phyloP scores from a whole-genome alignment of 2,797 vertebrate genomes.

The Psittacula derbiana region DNA sequence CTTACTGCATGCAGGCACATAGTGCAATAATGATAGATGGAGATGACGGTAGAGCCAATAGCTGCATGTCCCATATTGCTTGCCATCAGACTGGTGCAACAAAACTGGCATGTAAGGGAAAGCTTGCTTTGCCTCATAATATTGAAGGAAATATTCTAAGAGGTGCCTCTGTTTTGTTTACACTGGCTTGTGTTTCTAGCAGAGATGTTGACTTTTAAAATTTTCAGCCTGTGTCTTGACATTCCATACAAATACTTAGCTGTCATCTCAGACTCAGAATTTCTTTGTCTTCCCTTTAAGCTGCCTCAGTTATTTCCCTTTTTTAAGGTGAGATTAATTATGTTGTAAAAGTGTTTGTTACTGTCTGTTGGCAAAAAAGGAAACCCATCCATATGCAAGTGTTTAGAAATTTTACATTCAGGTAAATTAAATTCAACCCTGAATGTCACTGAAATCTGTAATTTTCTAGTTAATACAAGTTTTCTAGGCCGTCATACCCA shows the following conservation, averaged over 20 bases:
- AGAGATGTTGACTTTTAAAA: not conserved
- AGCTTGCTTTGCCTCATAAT: not conserved
- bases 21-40: too few species aligned
- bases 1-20: not conserved
- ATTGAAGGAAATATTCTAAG: not conserved
- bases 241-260: not conserved
- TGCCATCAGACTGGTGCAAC: not conserved
- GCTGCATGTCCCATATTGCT: not conserved
- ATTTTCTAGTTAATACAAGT: not conserved
- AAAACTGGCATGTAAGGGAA: not conserved
- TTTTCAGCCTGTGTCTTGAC: not conserved
- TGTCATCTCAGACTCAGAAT: not conserved
- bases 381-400: not conserved
- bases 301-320: not conserved
- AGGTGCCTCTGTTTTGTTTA: not conserved
- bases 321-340: not conserved
- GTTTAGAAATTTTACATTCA: not conserved
- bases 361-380: not conserved
- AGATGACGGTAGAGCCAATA: not conserved
- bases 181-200: not conserved
- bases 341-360: not conserved
- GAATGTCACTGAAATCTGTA: not conserved
- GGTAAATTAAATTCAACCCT: not conserved
- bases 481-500: not conserved
- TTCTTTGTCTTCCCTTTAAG: not conserved